These are phyloP conservation scores for Atta cephalotes DNA, from an alignment of 1,140 invertebrate species.

Conservation along the genomic window DNA sequence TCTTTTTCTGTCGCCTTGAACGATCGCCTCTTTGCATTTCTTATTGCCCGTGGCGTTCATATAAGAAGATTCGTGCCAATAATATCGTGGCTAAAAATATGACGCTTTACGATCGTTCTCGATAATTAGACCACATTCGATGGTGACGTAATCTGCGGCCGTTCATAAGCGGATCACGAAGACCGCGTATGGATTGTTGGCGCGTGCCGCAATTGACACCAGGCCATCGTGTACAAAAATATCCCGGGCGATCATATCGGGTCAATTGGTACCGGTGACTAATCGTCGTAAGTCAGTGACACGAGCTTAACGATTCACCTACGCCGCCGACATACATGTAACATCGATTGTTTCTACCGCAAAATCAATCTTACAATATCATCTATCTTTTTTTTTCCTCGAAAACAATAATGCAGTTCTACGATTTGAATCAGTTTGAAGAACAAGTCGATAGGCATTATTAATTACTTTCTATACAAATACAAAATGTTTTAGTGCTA, in stretches of 20 bases:
- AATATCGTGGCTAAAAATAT: constrained; percentile 73
- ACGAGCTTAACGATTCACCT: constrained; percentile 70
- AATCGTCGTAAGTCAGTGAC: constrained; percentile 78
- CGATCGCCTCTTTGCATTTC: constrained; percentile 29
- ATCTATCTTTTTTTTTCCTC: background rate
- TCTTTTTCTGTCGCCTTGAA: background rate
- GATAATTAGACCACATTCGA: constrained; percentile 73
- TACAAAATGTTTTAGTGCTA: background rate
- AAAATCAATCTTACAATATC: background rate
- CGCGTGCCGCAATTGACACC: constrained; percentile 84
- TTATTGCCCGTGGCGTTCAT: constrained; percentile 20
- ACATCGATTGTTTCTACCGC: constrained; percentile 10
- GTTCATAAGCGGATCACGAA: constrained; percentile 80
- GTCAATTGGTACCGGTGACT: constrained; percentile 82
- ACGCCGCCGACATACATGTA: constrained; percentile 1
- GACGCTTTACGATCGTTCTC: constrained; percentile 70
- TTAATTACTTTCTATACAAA: background rate
- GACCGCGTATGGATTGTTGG: constrained; percentile 78
- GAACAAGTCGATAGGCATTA: background rate
- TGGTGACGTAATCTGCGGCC: constrained; percentile 79
- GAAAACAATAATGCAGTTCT: background rate
- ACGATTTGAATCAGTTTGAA: constrained; percentile 5
- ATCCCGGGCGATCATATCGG: constrained; percentile 75
- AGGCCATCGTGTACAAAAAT: constrained; percentile 76
- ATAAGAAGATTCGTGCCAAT: constrained; percentile 61